Evolutionary conservation across 2,797 vertebrate genomes (phyloP).

Genomic region (Paguma larvata): DNA sequence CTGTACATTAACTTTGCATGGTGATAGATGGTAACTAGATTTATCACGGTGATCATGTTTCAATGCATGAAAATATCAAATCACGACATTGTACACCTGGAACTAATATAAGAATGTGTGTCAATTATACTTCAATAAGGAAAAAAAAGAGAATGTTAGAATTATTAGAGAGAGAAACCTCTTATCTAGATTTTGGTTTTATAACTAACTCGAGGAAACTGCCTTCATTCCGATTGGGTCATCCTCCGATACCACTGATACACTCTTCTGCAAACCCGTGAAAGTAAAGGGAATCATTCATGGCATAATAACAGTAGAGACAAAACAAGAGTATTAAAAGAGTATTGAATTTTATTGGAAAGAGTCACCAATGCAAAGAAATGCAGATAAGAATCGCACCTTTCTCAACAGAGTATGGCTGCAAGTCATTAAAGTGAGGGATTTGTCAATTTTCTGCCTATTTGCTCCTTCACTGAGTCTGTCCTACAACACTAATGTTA

Average conservation of each 20-base stretch:
- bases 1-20: neutral
- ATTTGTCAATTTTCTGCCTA: constrained; percentile 72
- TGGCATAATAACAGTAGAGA: neutral
- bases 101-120: neutral
- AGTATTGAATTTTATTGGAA: constrained; percentile 23
- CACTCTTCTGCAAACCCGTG: constrained; percentile 44
- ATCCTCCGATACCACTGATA: neutral
- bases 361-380: constrained; percentile 58
- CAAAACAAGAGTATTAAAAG: constrained; percentile 62
- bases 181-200: constrained; percentile 36
- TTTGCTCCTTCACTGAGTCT: constrained; percentile 75
- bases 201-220: neutral
- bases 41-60: neutral
- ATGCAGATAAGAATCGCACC: constrained; percentile 18
- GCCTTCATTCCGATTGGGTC: neutral
- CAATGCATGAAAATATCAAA: neutral
- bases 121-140: neutral
- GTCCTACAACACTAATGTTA: constrained; percentile 64
- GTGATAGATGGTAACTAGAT: neutral
- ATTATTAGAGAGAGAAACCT: neutral
- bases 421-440: constrained; percentile 57
- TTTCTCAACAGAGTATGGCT: neutral
- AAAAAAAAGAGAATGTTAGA: neutral
- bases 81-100: neutral
- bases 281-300: constrained; percentile 30